These are phyloP conservation scores for Charanyca ferruginea DNA, from an alignment of 2,888 invertebrate genomes.

Conservation along the genomic window DNA sequence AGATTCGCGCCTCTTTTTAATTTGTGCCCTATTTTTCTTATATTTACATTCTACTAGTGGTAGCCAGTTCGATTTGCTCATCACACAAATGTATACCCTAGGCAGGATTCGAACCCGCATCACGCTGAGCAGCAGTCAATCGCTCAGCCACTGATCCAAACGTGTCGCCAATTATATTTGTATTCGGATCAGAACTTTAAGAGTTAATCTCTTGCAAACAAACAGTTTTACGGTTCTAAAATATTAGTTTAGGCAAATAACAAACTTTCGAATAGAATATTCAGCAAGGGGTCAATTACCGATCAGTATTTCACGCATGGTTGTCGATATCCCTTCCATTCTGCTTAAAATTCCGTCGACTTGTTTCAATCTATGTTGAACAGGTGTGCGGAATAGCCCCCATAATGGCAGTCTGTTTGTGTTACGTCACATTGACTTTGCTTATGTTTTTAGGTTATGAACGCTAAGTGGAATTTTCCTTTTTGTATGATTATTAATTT, in stretches of 20 bases:
- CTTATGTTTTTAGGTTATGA: conserved; percentile 39
- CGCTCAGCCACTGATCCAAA: too few species aligned
- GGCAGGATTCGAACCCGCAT: too few species aligned
- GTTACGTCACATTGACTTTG: conserved; percentile 59
- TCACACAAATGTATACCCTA: too few species aligned
- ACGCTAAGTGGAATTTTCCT: conserved; percentile 22
- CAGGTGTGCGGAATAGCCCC: conserved; percentile 72
- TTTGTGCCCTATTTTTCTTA: neutral
- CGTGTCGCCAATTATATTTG: too few species aligned
- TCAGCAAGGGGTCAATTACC: conserved; percentile 21
- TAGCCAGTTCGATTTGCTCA: too few species aligned
- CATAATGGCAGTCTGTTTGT: conserved; percentile 61
- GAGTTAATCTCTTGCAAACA: neutral
- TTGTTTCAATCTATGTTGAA: conserved; percentile 63
- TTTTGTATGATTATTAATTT: conserved; percentile 35
- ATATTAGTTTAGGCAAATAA: neutral
- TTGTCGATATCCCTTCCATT: conserved; percentile 43
- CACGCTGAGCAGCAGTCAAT: too few species aligned
- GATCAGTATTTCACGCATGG: conserved; percentile 26
- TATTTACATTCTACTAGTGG: too few species aligned
- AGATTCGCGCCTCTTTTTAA: too few species aligned
- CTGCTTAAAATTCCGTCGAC: conserved; percentile 44
- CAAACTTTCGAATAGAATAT: conserved; percentile 5
- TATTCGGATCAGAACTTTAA: too few species aligned
- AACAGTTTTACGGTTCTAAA: neutral